phyloP scores from a whole-genome alignment of 2,888 invertebrate species.

The Meiosimyza decipiens region DNA sequence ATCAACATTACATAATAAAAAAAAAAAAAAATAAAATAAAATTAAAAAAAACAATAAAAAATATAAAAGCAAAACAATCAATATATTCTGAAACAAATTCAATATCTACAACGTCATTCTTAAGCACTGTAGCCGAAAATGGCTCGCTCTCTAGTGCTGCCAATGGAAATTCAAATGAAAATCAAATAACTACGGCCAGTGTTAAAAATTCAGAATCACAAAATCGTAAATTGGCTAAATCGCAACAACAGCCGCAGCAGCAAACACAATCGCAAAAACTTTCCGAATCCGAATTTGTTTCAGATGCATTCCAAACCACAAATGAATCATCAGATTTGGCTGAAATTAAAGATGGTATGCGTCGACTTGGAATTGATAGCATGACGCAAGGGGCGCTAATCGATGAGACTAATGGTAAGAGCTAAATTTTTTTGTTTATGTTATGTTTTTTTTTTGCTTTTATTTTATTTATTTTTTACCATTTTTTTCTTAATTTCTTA shows the following conservation, averaged over 20 bases:
- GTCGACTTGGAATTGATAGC: slow-evolving; percentile 75
- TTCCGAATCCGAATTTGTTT: slow-evolving; percentile 78
- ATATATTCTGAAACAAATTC: slow-evolving; percentile 50
- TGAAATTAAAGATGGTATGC: slow-evolving; percentile 80
- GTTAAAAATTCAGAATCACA: slow-evolving; percentile 27
- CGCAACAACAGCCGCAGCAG: slow-evolving; percentile 14
- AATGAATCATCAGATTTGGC: slow-evolving; percentile 74
- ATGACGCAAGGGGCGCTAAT: slow-evolving; percentile 67
- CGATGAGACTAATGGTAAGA: slow-evolving; percentile 68
- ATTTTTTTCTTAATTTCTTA: slow-evolving; percentile 15
- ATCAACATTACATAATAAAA: not conserved
- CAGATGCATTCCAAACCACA: slow-evolving; percentile 76
- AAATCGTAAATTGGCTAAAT: slow-evolving; percentile 4
- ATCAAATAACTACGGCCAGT: slow-evolving; percentile 13
- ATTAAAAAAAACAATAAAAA: slow-evolving; percentile 30
- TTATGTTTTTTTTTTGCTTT: slow-evolving; percentile 38
- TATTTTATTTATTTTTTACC: slow-evolving; percentile 29
- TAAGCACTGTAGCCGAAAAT: slow-evolving; percentile 31
- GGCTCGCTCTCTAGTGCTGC: slow-evolving; percentile 8
- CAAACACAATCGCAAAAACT: slow-evolving; percentile 39
- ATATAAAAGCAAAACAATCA: slow-evolving; percentile 42
- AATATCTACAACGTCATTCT: slow-evolving; percentile 37
- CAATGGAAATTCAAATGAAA: not conserved
- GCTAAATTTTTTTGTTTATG: slow-evolving; percentile 42
- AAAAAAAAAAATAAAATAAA: slow-evolving; percentile 27